Percentiles rank a stretch among this genome's conserved stretches.
phyloP scores from a whole-genome alignment of 2,113 vertebrate genomes.

The Arothron firmamentum region DNA sequence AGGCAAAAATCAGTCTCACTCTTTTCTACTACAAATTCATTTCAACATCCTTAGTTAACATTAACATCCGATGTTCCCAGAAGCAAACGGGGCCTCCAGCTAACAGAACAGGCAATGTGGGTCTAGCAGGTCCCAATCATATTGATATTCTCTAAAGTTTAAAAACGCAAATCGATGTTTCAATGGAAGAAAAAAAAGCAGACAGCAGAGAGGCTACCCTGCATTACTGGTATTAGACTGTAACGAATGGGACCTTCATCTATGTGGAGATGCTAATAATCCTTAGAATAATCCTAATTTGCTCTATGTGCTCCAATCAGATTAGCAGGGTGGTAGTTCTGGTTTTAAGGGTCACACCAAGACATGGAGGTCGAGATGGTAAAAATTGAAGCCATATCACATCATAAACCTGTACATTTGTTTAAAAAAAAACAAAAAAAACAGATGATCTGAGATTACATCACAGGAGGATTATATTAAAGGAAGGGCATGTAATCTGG shows the following conservation, averaged over 20 bases:
- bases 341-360: slow-evolving; percentile 11
- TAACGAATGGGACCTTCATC: slow-evolving; percentile 34
- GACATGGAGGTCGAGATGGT: neutral
- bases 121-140: too few species aligned
- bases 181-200: neutral
- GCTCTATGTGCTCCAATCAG: slow-evolving; percentile 17
- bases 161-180: neutral
- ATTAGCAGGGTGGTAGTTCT: slow-evolving; percentile 20
- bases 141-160: too few species aligned
- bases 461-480: neutral
- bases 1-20: slow-evolving; percentile 10
- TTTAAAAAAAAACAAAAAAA: too few species aligned
- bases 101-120: too few species aligned
- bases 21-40: too few species aligned
- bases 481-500: too few species aligned
- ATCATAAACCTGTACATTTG: too few species aligned
- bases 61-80: too few species aligned
- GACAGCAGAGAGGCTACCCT: slow-evolving; percentile 7
- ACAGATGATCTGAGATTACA: neutral
- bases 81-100: too few species aligned
- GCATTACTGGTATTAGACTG: slow-evolving; percentile 54
- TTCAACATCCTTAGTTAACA: neutral
- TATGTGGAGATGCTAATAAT: slow-evolving; percentile 42
- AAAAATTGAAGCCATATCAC: neutral
- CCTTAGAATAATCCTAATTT: slow-evolving; percentile 57